phyloP scores from a whole-genome alignment of 2,113 vertebrate species.

The Archocentrus centrarchus region DNA sequence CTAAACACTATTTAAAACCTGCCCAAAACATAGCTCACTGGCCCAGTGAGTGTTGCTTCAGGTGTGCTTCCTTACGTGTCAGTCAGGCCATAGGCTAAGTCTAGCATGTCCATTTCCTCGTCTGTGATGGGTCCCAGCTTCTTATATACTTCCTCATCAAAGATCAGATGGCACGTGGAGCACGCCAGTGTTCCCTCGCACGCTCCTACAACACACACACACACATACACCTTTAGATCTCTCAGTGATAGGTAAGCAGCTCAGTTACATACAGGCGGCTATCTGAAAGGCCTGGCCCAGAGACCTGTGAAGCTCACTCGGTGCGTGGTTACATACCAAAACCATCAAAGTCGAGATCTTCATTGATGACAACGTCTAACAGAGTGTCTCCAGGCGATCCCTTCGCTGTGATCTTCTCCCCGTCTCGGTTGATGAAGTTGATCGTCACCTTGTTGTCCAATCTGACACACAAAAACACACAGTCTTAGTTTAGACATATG shows the following conservation, averaged over 20 bases:
- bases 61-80: constrained; percentile 85
- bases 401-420: constrained; percentile 88
- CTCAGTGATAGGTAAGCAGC: not conserved
- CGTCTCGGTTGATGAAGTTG: constrained; percentile 92
- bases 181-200: constrained; percentile 96
- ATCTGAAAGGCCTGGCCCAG: not conserved
- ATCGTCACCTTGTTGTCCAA: constrained; percentile 93
- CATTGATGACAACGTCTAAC: constrained; percentile 92
- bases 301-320: not conserved
- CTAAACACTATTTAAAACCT: not conserved
- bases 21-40: not conserved
- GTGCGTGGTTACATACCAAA: constrained; percentile 81
- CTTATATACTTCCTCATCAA: constrained; percentile 90
- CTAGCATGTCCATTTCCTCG: constrained; percentile 97
- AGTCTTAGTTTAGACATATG: not conserved
- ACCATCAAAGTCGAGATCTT: constrained; percentile 95
- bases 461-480: constrained; percentile 69
- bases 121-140: constrained; percentile 89
- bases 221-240: not conserved
- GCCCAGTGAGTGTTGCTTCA: not conserved
- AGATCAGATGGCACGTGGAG: constrained; percentile 96
- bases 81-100: constrained; percentile 92
- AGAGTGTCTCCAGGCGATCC: constrained; percentile 90
- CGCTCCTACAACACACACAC: constrained; percentile 81
- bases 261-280: not conserved